Evolutionary conservation across 2,797 vertebrate species (phyloP).

Genomic region (Naso thynnoides): DNA sequence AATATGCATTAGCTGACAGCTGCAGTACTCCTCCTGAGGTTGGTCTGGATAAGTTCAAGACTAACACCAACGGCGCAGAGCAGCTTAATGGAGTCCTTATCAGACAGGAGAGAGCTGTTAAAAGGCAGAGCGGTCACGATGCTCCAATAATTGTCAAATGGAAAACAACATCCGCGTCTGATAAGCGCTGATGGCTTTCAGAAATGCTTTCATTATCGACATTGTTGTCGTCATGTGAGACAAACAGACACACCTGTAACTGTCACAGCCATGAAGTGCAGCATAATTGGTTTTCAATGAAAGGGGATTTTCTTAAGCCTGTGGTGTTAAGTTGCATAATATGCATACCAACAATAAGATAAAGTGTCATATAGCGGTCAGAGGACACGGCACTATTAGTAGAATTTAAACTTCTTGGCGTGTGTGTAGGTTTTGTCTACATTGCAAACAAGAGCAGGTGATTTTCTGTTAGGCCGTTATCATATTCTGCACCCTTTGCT

Average conservation of each 20-base stretch:
- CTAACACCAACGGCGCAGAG: not conserved
- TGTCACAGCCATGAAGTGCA: constrained; percentile 11
- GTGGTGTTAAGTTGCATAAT: constrained; percentile 7
- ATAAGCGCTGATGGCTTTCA: constrained; percentile 39
- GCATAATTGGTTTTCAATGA: constrained; percentile 7
- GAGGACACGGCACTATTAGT: not conserved
- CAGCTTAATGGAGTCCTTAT: constrained; percentile 57
- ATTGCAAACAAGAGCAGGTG: not conserved
- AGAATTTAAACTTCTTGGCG: not conserved
- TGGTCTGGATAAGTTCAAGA: constrained; percentile 19
- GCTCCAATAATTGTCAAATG: constrained; percentile 47
- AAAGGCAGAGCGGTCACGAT: constrained; percentile 6
- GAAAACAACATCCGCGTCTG: constrained; percentile 40
- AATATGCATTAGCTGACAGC: not conserved
- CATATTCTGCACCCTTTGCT: constrained; percentile 1
- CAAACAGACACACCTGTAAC: not conserved
- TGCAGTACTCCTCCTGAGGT: not conserved
- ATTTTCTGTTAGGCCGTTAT: not conserved
- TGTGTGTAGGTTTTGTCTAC: not conserved
- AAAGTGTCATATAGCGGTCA: constrained; percentile 1
- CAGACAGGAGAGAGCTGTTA: constrained; percentile 32
- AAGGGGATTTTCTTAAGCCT: constrained; percentile 24
- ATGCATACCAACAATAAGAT: constrained; percentile 3
- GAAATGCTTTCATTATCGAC: constrained; percentile 34
- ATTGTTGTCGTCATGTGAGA: constrained; percentile 21